A percentile compares a stretch with the other conserved stretches of the same genome.
phyloP scores from a whole-genome alignment of 1,140 invertebrate genomes.

The Neodiprion fabricii region DNA sequence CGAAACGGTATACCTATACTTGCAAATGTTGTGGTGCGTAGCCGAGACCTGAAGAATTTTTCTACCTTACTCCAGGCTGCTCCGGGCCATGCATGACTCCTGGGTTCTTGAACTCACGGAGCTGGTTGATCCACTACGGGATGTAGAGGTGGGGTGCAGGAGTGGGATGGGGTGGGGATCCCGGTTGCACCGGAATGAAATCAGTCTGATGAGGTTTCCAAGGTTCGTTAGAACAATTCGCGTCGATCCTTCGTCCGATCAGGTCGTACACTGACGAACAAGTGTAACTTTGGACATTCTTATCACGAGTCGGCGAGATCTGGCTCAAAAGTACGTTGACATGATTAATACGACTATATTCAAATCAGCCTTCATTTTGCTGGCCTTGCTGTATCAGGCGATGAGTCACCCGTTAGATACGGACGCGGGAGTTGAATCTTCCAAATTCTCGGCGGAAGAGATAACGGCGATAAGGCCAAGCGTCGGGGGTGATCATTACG shows the following conservation, averaged over 20 bases:
- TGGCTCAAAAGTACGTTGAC: neutral
- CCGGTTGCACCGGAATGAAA: neutral
- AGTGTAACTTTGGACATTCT: neutral
- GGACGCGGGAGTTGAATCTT: neutral
- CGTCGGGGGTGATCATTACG: conserved; percentile 58
- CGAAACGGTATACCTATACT: too few relatives aligned
- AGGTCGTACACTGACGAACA: neutral
- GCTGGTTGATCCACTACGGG: neutral
- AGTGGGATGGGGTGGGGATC: neutral
- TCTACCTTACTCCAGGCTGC: too few relatives aligned
- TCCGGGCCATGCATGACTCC: too few relatives aligned
- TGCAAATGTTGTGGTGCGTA: too few relatives aligned
- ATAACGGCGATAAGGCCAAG: neutral
- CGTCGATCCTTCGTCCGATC: neutral
- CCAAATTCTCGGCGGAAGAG: neutral
- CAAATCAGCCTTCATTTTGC: conserved; percentile 38
- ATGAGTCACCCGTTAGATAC: neutral
- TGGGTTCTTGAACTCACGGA: neutral
- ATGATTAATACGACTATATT: conserved; percentile 47
- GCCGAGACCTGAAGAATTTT: too few relatives aligned
- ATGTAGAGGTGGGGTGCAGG: too few relatives aligned
- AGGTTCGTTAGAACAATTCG: neutral
- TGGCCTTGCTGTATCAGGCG: conserved; percentile 12
- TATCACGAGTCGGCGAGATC: neutral
- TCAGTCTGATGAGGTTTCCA: neutral